Percentiles rank a stretch among this genome's conserved stretches.
Evolutionary conservation across 2,113 vertebrate genomes (phyloP).

Genomic region (Alligator mississippiensis): DNA sequence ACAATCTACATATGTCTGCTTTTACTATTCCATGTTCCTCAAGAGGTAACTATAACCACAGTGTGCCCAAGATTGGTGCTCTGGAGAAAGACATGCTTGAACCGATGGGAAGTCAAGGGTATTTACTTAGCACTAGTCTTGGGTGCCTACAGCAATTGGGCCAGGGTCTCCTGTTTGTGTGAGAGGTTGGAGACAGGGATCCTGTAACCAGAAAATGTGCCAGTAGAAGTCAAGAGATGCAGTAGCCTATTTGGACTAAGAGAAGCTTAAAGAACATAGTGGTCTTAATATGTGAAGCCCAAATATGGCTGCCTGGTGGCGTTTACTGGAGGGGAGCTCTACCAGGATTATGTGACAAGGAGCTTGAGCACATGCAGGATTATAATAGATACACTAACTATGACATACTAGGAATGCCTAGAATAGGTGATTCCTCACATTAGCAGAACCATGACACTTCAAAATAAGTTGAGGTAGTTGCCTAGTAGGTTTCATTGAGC

Average conservation of each 20-base stretch:
- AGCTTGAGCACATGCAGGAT: background rate
- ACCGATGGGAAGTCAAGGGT: too few species aligned
- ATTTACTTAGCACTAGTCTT: too few species aligned
- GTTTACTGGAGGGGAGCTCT: background rate
- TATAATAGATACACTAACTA: background rate
- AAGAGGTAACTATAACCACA: too few species aligned
- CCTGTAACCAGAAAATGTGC: background rate
- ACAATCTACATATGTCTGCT: too few species aligned
- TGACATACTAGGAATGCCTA: background rate
- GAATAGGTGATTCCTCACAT: conserved; percentile 4
- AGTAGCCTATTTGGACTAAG: background rate
- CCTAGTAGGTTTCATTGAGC: background rate
- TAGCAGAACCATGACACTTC: conserved; percentile 8
- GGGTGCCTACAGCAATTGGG: too few species aligned
- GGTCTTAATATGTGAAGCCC: too few species aligned
- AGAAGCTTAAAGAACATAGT: too few species aligned
- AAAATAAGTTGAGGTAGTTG: conserved; percentile 21
- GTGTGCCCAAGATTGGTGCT: too few species aligned
- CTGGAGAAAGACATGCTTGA: too few species aligned
- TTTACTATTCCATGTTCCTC: too few species aligned
- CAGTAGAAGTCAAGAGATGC: background rate
- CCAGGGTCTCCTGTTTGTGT: too few species aligned
- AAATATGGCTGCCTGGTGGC: too few species aligned
- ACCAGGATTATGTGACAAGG: accelerated
- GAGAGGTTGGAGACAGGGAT: background rate